Base-by-base conservation (phyloP, 2,797 vertebrate genomes). In the Amazona finschi region DNA sequence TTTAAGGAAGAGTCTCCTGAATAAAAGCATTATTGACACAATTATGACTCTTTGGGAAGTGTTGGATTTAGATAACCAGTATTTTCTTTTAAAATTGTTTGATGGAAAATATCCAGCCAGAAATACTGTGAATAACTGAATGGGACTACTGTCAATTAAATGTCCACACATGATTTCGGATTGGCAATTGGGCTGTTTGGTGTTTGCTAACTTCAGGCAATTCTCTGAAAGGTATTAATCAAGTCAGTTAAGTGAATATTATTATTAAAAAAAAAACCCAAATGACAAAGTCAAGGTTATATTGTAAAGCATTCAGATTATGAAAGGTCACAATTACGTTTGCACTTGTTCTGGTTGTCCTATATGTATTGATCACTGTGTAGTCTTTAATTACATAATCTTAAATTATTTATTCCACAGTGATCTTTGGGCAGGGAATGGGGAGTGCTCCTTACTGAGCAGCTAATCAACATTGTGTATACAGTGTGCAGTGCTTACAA, bases 391-490 rank as follows among this genome's bases (percentile, higher is more conserved):
- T 64, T 64, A n/a, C 10, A 41, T 43, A 33, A 52, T 11, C 2
- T 52, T 46, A 24, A 21, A 0, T 27, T 78, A 16, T 87, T 87
- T 83, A 21, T 66, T 83, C 33, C 27, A 11, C 46, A 17, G 5
- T 5, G 46, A 12, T 57, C 21, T 62, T 41, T 84, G 30, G 30
- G 19, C 21, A 66, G 9, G 67, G 16, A 87, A 71, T 38, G 22
- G 6, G 18, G 30, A 76, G 17, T 49, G 7, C 4, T 74, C 20
- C 14, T 78, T 57, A 41, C 6, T 39, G 18, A 85, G n/a, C 19
- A 71, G 22, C 8, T 79, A 65, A 85, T 87, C 44, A 60, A 14
- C 0, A 0, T 4, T 71, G 2, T 60, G 12, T 46, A 47, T 36
- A 49, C 41, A 80, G 9, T 18, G 25, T 57, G 27, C 17, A 62